phyloP scores from a whole-genome alignment of 2,797 vertebrate species.

The Spondyliosoma cantharus region DNA sequence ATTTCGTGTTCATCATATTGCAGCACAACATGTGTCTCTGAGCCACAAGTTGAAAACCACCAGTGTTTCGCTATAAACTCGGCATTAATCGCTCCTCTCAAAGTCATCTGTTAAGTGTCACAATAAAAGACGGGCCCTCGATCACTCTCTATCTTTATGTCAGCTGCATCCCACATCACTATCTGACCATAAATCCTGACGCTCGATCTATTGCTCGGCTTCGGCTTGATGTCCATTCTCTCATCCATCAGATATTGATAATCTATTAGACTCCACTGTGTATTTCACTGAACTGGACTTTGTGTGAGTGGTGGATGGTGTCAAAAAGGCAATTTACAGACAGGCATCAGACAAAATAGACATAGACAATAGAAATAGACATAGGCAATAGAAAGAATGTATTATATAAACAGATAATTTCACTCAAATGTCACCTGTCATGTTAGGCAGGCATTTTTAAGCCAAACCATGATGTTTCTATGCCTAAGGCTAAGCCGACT shows the following conservation, averaged over 20 bases:
- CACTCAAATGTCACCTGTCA: too few relatives aligned
- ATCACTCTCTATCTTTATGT: conserved; percentile 15
- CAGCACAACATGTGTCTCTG: neutral
- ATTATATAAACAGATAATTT: too few relatives aligned
- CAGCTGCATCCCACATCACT: neutral
- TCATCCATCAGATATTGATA: conserved; percentile 53
- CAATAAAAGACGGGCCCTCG: neutral
- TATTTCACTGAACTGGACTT: conserved; percentile 16
- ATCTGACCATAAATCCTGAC: conserved; percentile 21
- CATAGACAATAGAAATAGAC: neutral
- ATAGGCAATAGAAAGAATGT: too few relatives aligned
- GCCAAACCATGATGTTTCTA: too few relatives aligned
- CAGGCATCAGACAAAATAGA: neutral
- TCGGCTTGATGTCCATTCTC: conserved; percentile 4
- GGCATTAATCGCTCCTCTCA: neutral
- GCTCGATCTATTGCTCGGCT: neutral
- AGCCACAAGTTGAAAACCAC: neutral
- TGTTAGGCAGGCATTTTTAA: too few relatives aligned
- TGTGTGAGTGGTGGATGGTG: conserved; percentile 26
- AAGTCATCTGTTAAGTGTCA: neutral
- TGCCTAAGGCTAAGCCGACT: too few relatives aligned
- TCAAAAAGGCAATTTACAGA: conserved; percentile 33
- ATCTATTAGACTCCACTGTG: conserved; percentile 39
- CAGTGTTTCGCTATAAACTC: neutral
- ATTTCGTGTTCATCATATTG: neutral